Percentiles rank a stretch among this genome's conserved stretches.
Conservation (phyloP, 2,888 invertebrate species). For the Brachycybe producta region DNA sequence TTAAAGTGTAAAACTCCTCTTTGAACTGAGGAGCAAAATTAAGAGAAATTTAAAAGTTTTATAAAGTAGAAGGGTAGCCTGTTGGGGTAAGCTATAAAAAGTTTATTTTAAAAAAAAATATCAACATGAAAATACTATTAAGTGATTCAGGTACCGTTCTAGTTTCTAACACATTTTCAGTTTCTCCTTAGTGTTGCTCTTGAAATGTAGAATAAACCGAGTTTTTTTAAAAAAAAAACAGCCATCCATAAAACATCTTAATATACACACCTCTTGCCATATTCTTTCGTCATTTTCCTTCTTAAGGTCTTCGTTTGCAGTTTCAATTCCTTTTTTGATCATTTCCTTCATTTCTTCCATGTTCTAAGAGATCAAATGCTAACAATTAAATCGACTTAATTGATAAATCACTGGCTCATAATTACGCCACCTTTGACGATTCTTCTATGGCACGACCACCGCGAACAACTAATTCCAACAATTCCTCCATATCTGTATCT, state of each 20-base stretch:
- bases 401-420: too few relatives aligned
- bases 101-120: too few relatives aligned
- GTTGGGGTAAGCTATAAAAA: neutral
- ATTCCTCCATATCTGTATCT: slow-evolving; percentile 84
- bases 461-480: slow-evolving; percentile 68
- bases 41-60: neutral
- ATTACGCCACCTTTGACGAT: slow-evolving; percentile 46
- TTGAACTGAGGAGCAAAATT: too few relatives aligned
- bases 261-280: slow-evolving; percentile 58
- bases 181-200: too few relatives aligned
- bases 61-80: neutral
- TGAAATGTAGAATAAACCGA: too few relatives aligned
- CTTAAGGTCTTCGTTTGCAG: slow-evolving; percentile 79
- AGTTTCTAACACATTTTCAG: too few relatives aligned
- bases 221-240: neutral
- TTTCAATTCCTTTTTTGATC: slow-evolving; percentile 82
- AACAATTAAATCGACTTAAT: slow-evolving; percentile 7
- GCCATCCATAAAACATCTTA: neutral
- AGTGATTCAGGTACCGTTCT: too few relatives aligned
- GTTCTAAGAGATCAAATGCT: slow-evolving; percentile 41
- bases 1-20: too few relatives aligned
- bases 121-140: too few relatives aligned
- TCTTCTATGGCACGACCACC: slow-evolving; percentile 89
- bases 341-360: slow-evolving; percentile 92
- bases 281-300: slow-evolving; percentile 78